Base-by-base conservation (phyloP, 2,888 invertebrate species). In the Gortyna flavago region DNA sequence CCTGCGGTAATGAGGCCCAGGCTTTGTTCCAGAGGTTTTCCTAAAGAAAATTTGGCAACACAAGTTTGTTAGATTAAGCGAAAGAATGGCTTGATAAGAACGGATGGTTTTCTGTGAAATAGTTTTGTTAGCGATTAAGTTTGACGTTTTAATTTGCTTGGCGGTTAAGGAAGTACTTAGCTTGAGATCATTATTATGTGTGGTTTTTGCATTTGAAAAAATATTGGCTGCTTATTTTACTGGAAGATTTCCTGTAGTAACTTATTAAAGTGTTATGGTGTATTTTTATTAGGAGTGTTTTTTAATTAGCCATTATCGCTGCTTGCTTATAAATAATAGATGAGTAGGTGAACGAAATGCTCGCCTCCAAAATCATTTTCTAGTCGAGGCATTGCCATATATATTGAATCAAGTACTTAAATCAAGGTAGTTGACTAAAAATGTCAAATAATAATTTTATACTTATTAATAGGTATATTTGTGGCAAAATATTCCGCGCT, bases 1-100 rank as follows among this genome's bases (percentile, higher is more conserved):
- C 97, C 97, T 96, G 94, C 92, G 93, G 96, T 97, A 98, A 97
- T 97, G 97, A 97, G 97, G 84, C 74, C 78, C 88, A 86, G 87
- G 87, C 87, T 91, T 91, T 91, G 92, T 91, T 88, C 89, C 88
- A 85, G 89, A 89, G 92, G 92, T 93, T 95, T 95, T 93, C 78
- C 94, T 93, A 91, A 90, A 89, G 92, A 93, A 88, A 93, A 93
- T 96, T 96, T 94, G 95, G 95, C 94, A 94, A 93, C 93, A 92
- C 75, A 79, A 83, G 89, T 92, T 88, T 88, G 85, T 85, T 89
- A 94, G 93, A 95, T 94, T 94, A 92, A 91, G 89, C 87, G 87
- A 91, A 94, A 93, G 90, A 93, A 94, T 92, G 91, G 90, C 91
- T 93, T 93, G 94, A 94, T 95, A 94, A 93, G 74, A 89, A 89